Percentiles rank a stretch among this genome's conserved stretches.
Conservation (phyloP, 2,797 vertebrate species). For the Hypotaenidia philippensis region DNA sequence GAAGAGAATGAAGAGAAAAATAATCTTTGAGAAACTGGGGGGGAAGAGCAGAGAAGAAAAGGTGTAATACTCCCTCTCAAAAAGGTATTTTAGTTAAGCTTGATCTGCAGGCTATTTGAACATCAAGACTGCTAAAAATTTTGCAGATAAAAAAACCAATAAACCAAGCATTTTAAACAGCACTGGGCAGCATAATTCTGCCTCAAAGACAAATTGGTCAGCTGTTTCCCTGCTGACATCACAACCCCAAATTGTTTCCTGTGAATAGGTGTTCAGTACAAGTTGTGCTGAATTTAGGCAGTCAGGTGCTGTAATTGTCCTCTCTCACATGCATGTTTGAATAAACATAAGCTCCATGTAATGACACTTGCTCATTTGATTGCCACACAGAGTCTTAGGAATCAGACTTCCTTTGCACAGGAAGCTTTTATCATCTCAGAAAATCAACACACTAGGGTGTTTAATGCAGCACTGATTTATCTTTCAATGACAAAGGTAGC, state of each 20-base stretch:
- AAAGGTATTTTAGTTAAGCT: background rate
- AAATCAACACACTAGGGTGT: background rate
- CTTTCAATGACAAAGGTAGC: background rate
- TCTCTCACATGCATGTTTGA: background rate
- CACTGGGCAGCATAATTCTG: background rate
- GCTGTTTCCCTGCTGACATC: background rate
- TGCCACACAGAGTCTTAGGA: background rate
- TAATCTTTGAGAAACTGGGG: background rate
- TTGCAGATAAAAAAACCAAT: background rate
- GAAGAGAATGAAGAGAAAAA: background rate
- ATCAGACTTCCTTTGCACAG: background rate
- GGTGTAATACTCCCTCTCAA: background rate
- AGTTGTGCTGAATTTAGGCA: background rate
- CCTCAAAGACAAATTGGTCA: background rate
- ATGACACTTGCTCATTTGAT: background rate
- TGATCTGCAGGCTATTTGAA: background rate
- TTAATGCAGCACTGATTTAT: background rate
- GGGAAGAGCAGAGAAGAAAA: background rate
- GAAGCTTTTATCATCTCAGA: background rate
- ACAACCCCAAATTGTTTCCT: background rate
- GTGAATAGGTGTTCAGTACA: background rate
- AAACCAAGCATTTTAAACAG: background rate
- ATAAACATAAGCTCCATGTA: background rate
- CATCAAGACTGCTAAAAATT: background rate
- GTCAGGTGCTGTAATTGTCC: background rate